Evolutionary conservation across 2,797 vertebrate genomes (phyloP).

Genomic region (Hyperoplus immaculatus): DNA sequence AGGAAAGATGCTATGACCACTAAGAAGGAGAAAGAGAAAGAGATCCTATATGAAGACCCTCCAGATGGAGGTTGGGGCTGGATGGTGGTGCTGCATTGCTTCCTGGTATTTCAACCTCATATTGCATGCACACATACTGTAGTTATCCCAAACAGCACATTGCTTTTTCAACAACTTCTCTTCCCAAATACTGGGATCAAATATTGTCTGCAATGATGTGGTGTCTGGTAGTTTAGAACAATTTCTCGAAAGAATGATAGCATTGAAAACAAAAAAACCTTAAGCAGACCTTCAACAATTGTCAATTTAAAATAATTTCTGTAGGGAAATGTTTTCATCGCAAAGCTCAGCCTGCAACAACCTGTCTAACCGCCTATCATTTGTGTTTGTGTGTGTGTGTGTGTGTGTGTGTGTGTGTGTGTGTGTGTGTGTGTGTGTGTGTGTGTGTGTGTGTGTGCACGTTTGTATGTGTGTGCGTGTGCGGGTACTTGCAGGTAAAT

Average conservation of each 20-base stretch:
- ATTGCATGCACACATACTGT: too few relatives aligned
- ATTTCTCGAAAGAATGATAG: background rate
- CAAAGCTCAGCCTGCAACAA: background rate
- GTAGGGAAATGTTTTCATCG: background rate
- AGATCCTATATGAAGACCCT: constrained; percentile 73
- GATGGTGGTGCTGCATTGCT: constrained; percentile 94
- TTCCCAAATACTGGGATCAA: background rate
- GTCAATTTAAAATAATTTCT: background rate
- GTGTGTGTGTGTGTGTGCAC: background rate
- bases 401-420: too few relatives aligned
- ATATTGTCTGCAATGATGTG: background rate
- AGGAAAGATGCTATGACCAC: constrained; percentile 73
- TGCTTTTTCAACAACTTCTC: background rate
- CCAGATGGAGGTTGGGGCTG: constrained; percentile 91
- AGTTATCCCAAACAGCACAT: background rate
- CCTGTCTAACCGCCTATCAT: background rate
- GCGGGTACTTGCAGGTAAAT: constrained; percentile 87
- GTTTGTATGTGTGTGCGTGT: constrained; percentile 1
- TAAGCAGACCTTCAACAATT: background rate
- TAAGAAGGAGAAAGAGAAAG: constrained; percentile 78
- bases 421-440: too few relatives aligned
- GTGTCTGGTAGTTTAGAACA: background rate
- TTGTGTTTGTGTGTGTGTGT: background rate
- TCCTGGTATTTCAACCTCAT: constrained; percentile 86
- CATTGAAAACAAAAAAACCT: background rate